A percentile compares a stretch with the other conserved stretches of the same genome.
These are phyloP conservation scores for Cepaea hortensis DNA, from an alignment of 2,888 invertebrate genomes.

Conservation along the genomic window DNA sequence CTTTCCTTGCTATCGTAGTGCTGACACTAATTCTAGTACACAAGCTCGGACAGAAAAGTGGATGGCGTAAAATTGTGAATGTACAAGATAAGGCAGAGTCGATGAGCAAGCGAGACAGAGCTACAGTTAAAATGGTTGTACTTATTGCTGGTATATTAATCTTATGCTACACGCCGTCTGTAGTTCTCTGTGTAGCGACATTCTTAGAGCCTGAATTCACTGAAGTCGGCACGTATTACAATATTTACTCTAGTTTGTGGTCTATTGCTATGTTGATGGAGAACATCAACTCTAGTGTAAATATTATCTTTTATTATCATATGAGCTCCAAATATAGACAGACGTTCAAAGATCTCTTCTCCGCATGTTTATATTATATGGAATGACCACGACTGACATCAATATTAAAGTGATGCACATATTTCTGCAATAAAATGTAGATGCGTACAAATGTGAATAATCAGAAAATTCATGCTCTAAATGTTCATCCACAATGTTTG, in stretches of 20 bases:
- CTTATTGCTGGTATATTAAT: not conserved
- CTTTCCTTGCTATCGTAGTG: not conserved
- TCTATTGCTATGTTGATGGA: not conserved
- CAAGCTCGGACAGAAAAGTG: not conserved
- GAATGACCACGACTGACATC: too few species aligned
- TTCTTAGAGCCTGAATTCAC: not conserved
- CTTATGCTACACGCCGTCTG: not conserved
- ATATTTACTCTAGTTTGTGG: not conserved
- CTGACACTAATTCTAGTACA: not conserved
- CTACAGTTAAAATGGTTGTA: not conserved
- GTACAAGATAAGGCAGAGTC: not conserved
- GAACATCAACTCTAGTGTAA: not conserved
- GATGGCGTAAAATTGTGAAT: not conserved
- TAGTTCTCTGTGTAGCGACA: not conserved
- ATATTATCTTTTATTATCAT: not conserved
- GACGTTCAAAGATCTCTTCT: too few species aligned
- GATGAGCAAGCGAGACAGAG: not conserved
- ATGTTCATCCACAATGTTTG: too few species aligned
- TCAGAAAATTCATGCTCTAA: too few species aligned
- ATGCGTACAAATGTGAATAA: too few species aligned
- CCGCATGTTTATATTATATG: too few species aligned
- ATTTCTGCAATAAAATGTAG: too few species aligned
- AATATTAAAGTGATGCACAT: too few species aligned
- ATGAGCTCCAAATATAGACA: constrained; percentile 1
- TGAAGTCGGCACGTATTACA: not conserved